A percentile compares a stretch with the other conserved stretches of the same genome.
Evolutionary conservation across 2,113 vertebrate genomes (phyloP).

Genomic region (Salvelinus namaycush): DNA sequence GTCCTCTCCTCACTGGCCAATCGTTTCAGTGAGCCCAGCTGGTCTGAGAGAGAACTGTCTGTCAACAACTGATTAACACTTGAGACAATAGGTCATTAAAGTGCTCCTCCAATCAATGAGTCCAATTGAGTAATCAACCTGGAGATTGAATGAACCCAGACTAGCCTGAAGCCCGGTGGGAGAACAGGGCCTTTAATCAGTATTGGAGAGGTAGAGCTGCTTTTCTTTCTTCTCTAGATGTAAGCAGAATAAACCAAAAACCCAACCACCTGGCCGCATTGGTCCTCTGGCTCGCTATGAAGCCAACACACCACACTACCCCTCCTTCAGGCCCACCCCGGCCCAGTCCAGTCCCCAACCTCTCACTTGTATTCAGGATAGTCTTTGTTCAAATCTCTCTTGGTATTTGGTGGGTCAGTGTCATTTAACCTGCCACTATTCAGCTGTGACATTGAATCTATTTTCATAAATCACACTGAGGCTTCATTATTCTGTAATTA

Average conservation of each 20-base stretch:
- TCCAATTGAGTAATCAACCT: slow-evolving; percentile 71
- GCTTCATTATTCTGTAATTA: slow-evolving; percentile 64
- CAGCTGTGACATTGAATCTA: slow-evolving; percentile 42
- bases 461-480: slow-evolving; percentile 59
- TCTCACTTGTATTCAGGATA: slow-evolving; percentile 33
- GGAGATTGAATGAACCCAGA: slow-evolving; percentile 63
- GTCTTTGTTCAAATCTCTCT: slow-evolving; percentile 53
- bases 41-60: slow-evolving; percentile 56
- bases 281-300: not conserved
- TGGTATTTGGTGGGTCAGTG: slow-evolving; percentile 49
- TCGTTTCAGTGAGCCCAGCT: not conserved
- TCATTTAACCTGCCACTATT: slow-evolving; percentile 55
- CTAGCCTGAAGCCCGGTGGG: slow-evolving; percentile 51
- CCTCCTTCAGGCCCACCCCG: not conserved
- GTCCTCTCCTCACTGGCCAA: not conserved
- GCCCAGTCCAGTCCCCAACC: slow-evolving; percentile 1
- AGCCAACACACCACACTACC: not conserved
- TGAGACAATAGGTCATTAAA: slow-evolving; percentile 76
- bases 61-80: slow-evolving; percentile 75
- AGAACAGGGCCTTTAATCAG: slow-evolving; percentile 59
- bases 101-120: slow-evolving; percentile 71
- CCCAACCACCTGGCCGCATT: not conserved
- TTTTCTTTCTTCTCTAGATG: slow-evolving; percentile 55
- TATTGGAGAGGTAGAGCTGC: slow-evolving; percentile 39
- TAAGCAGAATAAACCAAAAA: slow-evolving; percentile 30